Percentiles rank a stretch among this genome's conserved stretches.
phyloP scores from a whole-genome alignment of 2,113 vertebrate genomes.

The Corvus cornix region DNA sequence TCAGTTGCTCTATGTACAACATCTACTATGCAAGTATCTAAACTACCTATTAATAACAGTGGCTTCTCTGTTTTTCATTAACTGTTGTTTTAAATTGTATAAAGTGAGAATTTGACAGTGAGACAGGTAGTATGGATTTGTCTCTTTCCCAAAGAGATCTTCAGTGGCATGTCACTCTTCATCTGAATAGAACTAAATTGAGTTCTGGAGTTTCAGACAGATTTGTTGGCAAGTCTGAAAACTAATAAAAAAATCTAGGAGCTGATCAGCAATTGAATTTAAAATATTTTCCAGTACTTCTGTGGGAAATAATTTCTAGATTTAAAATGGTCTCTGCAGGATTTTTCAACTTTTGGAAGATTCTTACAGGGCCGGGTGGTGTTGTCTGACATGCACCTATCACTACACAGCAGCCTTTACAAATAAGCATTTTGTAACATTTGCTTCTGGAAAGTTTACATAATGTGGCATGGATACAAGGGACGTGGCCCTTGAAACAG shows the following conservation, averaged over 20 bases:
- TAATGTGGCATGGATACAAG: not conserved
- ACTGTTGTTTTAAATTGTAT: not conserved
- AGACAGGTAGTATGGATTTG: not conserved
- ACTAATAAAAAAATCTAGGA: not conserved
- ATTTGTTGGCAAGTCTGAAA: not conserved
- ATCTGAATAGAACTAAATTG: not conserved
- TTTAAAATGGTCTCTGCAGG: not conserved
- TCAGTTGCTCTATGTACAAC: not conserved
- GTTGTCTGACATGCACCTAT: not conserved
- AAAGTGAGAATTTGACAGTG: not conserved
- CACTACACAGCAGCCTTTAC: not conserved
- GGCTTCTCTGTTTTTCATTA: not conserved
- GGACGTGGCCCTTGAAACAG: not conserved
- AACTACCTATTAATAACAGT: not conserved
- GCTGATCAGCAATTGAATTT: not conserved
- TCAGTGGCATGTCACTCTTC: not conserved
- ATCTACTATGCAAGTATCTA: not conserved
- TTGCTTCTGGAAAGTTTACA: not conserved
- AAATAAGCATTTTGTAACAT: not conserved
- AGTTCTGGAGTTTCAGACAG: not conserved
- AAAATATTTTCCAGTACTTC: not conserved
- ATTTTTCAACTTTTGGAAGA: not conserved
- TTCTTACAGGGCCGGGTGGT: not conserved
- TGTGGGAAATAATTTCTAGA: not conserved
- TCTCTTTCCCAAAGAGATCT: not conserved